Evolutionary conservation across 2,888 invertebrate species (phyloP).

Genomic region (Tortrix viridana): DNA sequence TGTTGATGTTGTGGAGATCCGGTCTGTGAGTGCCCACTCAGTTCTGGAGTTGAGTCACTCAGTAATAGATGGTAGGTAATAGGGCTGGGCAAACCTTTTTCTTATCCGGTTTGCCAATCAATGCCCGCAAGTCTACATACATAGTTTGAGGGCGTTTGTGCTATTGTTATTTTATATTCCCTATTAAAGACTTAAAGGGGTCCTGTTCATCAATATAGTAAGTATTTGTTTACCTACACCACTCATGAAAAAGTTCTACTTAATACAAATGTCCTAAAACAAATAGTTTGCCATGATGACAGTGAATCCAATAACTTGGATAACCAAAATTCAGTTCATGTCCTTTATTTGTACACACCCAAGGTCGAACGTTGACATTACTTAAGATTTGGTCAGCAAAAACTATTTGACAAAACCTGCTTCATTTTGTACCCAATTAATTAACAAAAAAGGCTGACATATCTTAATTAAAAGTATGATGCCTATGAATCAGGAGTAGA

Average conservation of each 20-base stretch:
- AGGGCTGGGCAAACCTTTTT: not conserved
- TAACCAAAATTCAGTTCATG: not conserved
- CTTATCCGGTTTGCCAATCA: not conserved
- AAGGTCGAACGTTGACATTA: slow-evolving; percentile 31
- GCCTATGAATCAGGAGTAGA: not conserved
- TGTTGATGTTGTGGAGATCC: slow-evolving; percentile 36
- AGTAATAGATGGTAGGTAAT: not conserved
- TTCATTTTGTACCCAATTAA: slow-evolving; percentile 33
- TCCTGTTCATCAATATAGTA: no score
- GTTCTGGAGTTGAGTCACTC: slow-evolving; percentile 13
- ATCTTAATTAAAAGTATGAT: slow-evolving; percentile 28
- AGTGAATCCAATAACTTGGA: not conserved
- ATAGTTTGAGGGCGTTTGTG: not conserved
- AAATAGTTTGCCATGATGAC: no score
- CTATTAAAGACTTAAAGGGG: no score
- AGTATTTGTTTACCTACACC: no score
- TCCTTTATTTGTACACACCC: not conserved
- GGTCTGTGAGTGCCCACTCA: slow-evolving; percentile 23
- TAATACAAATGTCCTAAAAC: no score
- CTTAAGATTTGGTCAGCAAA: slow-evolving; percentile 11
- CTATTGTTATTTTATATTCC: no score
- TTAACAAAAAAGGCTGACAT: slow-evolving; percentile 12
- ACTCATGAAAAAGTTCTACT: no score
- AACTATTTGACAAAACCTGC: slow-evolving; percentile 23
- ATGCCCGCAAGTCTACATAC: not conserved